Conservation (phyloP, 2,888 invertebrate species). For the Argyresthia goedartella region DNA sequence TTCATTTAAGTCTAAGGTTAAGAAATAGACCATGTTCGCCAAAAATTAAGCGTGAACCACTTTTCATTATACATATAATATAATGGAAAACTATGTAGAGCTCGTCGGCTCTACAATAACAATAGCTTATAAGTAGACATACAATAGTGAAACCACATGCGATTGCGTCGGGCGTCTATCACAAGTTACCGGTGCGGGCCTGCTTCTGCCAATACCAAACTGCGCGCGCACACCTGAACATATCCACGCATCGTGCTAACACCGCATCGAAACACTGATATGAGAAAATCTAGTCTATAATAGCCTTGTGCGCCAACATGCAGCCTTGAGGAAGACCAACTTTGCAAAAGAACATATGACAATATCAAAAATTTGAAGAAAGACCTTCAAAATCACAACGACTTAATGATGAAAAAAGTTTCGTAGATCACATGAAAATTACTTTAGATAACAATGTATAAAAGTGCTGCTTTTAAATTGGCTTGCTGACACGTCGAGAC, state of each 20-base stretch:
- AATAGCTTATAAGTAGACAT: conserved; percentile 38
- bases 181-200: not conserved
- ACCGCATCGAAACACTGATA: conserved; percentile 51
- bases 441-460: conserved; percentile 41
- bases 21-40: conserved; percentile 31
- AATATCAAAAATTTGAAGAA: conserved; percentile 39
- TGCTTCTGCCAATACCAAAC: not conserved
- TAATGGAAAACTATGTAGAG: conserved; percentile 9
- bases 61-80: not conserved
- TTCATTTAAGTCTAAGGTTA: conserved; percentile 41
- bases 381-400: conserved; percentile 19
- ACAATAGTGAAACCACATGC: conserved; percentile 40
- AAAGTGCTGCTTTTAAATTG: conserved; percentile 44
- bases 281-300: conserved; percentile 52
- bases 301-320: conserved; percentile 59
- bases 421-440: conserved; percentile 45
- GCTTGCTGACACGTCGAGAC: conserved; percentile 50
- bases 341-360: conserved; percentile 29
- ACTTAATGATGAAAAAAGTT: conserved; percentile 24
- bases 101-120: conserved; percentile 9
- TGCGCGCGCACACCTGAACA: conserved; percentile 5
- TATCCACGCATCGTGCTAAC: conserved; percentile 20
- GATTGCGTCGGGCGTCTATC: conserved; percentile 7
- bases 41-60: conserved; percentile 7
- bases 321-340: conserved; percentile 59